Evolutionary conservation across 64 coral and sea anemone genomes (phyloP).

Genomic region (Catalaphyllia jardinei): DNA sequence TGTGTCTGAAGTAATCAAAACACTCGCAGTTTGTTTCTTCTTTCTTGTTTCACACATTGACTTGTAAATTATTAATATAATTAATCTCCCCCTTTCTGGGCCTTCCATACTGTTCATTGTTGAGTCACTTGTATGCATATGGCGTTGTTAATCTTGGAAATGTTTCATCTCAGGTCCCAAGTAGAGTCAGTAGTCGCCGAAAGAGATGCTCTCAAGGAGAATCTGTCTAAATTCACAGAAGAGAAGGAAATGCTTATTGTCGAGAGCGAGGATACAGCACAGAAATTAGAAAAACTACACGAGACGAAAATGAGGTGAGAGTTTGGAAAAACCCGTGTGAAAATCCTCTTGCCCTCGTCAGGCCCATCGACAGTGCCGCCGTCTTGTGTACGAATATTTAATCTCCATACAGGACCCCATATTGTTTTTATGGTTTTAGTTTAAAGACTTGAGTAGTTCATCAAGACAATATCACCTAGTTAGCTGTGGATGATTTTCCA

Average conservation of each 20-base stretch:
- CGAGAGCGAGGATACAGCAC: conserved; percentile 83
- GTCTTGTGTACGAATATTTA: not conserved
- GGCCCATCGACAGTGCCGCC: not conserved
- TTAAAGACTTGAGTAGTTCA: too few species aligned
- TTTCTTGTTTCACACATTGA: too few species aligned
- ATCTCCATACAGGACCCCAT: not conserved
- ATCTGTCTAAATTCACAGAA: conserved; percentile 71
- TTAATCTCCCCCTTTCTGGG: too few species aligned
- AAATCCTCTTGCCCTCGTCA: not conserved
- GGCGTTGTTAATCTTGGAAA: not conserved
- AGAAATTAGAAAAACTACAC: conserved; percentile 85
- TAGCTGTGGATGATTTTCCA: too few species aligned
- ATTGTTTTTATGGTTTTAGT: too few species aligned
- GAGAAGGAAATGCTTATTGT: conserved; percentile 96
- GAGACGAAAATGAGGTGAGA: conserved; percentile 71
- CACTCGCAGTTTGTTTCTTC: too few species aligned
- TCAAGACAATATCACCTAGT: too few species aligned
- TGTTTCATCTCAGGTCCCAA: conserved; percentile 61
- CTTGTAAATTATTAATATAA: too few species aligned
- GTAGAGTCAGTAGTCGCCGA: conserved; percentile 76
- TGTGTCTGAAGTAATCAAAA: too few species aligned
- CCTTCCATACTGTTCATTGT: too few species aligned
- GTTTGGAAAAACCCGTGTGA: not conserved
- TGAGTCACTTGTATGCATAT: too few species aligned
- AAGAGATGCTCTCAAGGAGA: conserved; percentile 86